phyloP scores from a whole-genome alignment of 1,140 invertebrate species.

The Drosophila nigromelanica region DNA sequence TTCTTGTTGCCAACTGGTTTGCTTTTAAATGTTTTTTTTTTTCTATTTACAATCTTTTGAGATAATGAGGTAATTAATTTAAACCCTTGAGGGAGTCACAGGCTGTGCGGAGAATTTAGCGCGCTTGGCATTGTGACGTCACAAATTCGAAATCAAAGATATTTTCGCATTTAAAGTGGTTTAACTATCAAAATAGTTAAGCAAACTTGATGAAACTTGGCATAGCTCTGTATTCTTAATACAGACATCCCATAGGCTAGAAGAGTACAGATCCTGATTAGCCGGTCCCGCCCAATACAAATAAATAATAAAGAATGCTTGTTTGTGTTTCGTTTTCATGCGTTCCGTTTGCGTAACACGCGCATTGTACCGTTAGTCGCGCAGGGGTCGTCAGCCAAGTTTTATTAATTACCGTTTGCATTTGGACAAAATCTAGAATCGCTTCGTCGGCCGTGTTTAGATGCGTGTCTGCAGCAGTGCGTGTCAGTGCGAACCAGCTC shows the following conservation, averaged over 20 bases:
- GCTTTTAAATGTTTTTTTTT: too few relatives aligned
- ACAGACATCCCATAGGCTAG: too few relatives aligned
- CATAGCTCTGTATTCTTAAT: too few relatives aligned
- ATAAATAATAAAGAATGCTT: conserved; percentile 20
- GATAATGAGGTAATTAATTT: too few relatives aligned
- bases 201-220: too few relatives aligned
- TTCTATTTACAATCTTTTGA: too few relatives aligned
- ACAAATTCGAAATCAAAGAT: too few relatives aligned
- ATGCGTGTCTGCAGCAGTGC: conserved; percentile 37
- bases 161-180: too few relatives aligned
- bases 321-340: conserved; percentile 42
- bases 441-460: conserved; percentile 30
- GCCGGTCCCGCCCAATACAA: not conserved
- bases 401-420: conserved; percentile 57
- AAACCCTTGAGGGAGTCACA: not conserved
- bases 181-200: too few relatives aligned
- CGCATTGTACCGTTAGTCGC: conserved; percentile 26
- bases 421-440: conserved; percentile 26
- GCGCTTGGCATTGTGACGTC: too few relatives aligned
- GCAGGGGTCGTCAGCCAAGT: conserved; percentile 48
- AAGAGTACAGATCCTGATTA: too few relatives aligned
- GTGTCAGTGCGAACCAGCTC: conserved; percentile 27
- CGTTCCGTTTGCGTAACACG: conserved; percentile 43
- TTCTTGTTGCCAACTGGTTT: not conserved
- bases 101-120: too few relatives aligned